Evolutionary conservation across 2,113 vertebrate species (phyloP), one percentile per base, ranked within the genome.

Genomic region (Sinocyclocheilus grahami): DNA sequence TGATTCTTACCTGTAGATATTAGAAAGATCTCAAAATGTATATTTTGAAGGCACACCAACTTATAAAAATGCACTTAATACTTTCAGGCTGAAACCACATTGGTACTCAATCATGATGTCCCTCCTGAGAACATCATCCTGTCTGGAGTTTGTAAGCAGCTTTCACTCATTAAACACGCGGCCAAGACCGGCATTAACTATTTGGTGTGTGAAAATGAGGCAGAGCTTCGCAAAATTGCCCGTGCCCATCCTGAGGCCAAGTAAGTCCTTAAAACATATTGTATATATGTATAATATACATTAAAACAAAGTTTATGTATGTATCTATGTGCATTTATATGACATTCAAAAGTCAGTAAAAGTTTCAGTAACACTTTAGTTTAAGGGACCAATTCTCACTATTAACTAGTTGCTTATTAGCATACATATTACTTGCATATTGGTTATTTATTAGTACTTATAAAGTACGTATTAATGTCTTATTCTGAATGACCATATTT

Each of bases 101-200:
- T 98, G 93, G 96, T 97, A 86, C 95, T 98, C 93, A 95, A 97
- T 87, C 93, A 96, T 89, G 97, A 97, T 27, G 96, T 98, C 67
- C 91, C 97, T 90, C 96, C 97, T 86, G 97, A 99, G 89, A 97
- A 96, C 83, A 97, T 99, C 86, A 96, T 99, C 82, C 96, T 97
- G 80, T 97, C 96, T 78, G 97, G 96, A 90, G 96, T 97, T 91
- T 99, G 97, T 93, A 99, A 99, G 92, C 98, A 99, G 93, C 94
- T 96, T 85, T 97, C 97, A 85, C 96, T 97, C 91, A 96, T 99
- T 88, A 99, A 97, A 91, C 94, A 97, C 51, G 98, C 98, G 76
- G 97, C 97, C 0, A 98, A 97, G 93, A 94, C 95, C 91, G 97
- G 97, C 91, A 92, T 99, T 88, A 95, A 96, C 88, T 92, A 97